A percentile compares a stretch with the other conserved stretches of the same genome.
phyloP scores from a whole-genome alignment of 2,113 vertebrate genomes.

The Himantopus leucocephalus region DNA sequence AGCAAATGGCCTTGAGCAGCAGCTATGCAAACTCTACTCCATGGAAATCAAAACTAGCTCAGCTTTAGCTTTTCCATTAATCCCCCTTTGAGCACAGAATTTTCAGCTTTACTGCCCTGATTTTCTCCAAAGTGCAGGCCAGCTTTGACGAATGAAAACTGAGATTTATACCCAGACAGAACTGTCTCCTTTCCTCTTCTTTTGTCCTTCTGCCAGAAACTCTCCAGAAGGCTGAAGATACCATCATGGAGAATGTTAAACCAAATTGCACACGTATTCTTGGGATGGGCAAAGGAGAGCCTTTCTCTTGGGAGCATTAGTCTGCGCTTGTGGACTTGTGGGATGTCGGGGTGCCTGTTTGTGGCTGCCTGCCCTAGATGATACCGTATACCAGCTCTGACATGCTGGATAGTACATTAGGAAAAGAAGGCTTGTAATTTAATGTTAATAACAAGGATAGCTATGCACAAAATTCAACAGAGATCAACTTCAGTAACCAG shows the following conservation, averaged over 20 bases:
- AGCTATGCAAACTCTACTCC: not conserved
- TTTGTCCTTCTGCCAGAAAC: not conserved
- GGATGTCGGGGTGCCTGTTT: not conserved
- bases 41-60: not conserved
- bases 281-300: not conserved
- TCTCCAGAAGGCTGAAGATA: not conserved
- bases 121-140: not conserved
- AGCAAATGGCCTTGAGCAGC: not conserved
- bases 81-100: not conserved
- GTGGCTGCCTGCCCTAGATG: not conserved
- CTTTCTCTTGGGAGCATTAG: not conserved
- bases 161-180: not conserved
- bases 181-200: not conserved
- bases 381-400: not conserved
- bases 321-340: not conserved
- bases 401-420: not conserved
- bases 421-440: not conserved
- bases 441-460: not conserved
- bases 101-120: not conserved
- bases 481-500: not conserved
- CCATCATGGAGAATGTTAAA: not conserved
- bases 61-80: not conserved
- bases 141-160: not conserved
- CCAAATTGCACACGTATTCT: not conserved
- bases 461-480: not conserved